Conservation (phyloP, 2,888 invertebrate species). For the Helobdella robusta region DNA sequence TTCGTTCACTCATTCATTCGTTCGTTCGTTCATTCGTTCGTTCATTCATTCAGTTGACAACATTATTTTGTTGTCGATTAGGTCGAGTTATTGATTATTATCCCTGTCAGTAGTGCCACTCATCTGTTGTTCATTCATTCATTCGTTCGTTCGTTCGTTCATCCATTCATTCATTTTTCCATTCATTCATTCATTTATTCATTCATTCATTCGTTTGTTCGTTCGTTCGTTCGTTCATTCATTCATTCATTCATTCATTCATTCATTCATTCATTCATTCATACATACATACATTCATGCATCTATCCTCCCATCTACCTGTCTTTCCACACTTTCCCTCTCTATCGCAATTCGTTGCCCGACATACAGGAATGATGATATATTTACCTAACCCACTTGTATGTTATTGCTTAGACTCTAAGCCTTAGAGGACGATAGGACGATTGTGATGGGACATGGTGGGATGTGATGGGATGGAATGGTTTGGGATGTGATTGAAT, state of each 20-base stretch:
- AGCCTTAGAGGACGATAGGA: no score
- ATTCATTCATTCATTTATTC: constrained; percentile 2
- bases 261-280: constrained; percentile 27
- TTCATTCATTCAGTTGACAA: not conserved
- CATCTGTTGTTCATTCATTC: not conserved
- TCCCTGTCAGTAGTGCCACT: not conserved
- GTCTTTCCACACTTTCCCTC: no score
- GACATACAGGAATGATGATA: no score
- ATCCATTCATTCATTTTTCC: not conserved
- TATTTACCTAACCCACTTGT: no score
- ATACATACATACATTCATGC: not conserved
- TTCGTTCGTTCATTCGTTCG: constrained; percentile 4
- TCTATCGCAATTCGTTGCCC: no score
- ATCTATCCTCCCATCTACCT: not conserved
- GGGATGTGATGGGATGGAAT: not conserved
- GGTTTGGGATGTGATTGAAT: not conserved
- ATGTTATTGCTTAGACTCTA: no score
- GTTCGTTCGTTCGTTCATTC: constrained; percentile 3
- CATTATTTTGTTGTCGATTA: not conserved
- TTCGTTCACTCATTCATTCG: constrained; percentile 3
- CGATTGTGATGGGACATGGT: no score
- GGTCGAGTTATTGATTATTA: not conserved
- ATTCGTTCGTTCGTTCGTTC: not conserved
- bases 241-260: constrained; percentile 15
- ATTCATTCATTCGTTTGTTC: constrained; percentile 2